Evolutionary conservation across 2,888 invertebrate genomes (phyloP).

Genomic region (Psococerastis gibbosa): DNA sequence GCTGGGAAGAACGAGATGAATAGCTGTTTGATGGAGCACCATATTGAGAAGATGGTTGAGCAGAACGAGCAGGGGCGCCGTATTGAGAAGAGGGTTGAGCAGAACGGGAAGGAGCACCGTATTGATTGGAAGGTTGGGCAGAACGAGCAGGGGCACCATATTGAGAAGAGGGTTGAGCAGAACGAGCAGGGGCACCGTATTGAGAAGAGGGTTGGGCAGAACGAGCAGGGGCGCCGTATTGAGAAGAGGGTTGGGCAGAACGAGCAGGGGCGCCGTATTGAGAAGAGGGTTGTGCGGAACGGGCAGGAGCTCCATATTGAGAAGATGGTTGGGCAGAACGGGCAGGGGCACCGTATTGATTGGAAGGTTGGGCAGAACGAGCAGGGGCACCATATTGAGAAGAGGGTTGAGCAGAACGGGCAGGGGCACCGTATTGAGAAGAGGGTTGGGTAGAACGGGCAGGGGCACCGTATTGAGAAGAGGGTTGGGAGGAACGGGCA

Average conservation of each 20-base stretch:
- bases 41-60: conserved; percentile 12
- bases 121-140: neutral
- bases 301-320: conserved; percentile 16
- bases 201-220: neutral
- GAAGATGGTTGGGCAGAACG: conserved; percentile 12
- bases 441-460: conserved; percentile 1
- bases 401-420: conserved; percentile 11
- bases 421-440: neutral
- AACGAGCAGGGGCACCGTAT: neutral
- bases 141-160: conserved; percentile 11
- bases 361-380: conserved; percentile 1
- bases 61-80: conserved; percentile 14
- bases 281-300: conserved; percentile 14
- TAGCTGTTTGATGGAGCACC: neutral
- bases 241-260: conserved; percentile 6
- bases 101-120: neutral
- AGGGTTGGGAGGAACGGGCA: neutral
- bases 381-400: conserved; percentile 12
- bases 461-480: neutral
- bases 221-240: neutral
- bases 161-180: conserved; percentile 12
- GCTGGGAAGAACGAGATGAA: neutral
- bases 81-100: conserved; percentile 15
- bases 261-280: conserved; percentile 8
- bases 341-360: conserved; percentile 4